Evolutionary conservation across 1,140 invertebrate genomes (phyloP).

Genomic region (Leptinotarsa texana): DNA sequence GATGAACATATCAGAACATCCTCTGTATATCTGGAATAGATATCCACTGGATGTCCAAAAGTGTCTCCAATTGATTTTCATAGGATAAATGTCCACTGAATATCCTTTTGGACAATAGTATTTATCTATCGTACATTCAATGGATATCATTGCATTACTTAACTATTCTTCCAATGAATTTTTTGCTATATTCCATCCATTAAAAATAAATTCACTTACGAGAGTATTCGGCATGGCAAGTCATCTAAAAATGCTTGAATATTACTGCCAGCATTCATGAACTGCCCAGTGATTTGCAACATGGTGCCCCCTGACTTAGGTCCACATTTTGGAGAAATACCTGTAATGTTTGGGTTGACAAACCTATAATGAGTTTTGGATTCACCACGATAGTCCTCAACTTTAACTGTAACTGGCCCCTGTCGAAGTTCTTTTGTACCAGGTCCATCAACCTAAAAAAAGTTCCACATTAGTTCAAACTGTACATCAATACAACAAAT

Average conservation of each 20-base stretch:
- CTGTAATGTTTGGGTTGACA: slow-evolving; percentile 83
- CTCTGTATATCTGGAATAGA: too few species aligned
- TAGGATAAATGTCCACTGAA: too few species aligned
- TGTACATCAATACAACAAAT: neutral
- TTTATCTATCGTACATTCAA: too few species aligned
- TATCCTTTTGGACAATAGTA: too few species aligned
- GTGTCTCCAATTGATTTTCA: too few species aligned
- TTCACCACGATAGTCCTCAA: slow-evolving; percentile 86
- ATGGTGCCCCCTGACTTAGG: slow-evolving; percentile 92
- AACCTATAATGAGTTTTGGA: slow-evolving; percentile 83
- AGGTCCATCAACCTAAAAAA: slow-evolving; percentile 74
- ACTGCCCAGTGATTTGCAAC: slow-evolving; percentile 84
- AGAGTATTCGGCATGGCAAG: slow-evolving; percentile 78
- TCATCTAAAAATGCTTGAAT: slow-evolving; percentile 89
- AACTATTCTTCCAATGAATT: too few species aligned
- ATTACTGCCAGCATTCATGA: slow-evolving; percentile 93
- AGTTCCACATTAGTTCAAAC: neutral
- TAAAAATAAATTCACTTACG: slow-evolving; percentile 52
- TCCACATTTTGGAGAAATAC: slow-evolving; percentile 85
- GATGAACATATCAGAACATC: too few species aligned
- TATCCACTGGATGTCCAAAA: too few species aligned
- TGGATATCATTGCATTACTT: too few species aligned
- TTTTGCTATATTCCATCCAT: too few species aligned
- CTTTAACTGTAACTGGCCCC: slow-evolving; percentile 86
- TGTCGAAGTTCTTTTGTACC: slow-evolving; percentile 73